phyloP scores from a whole-genome alignment of 2,888 invertebrate species.

The Pandemis heparana region DNA sequence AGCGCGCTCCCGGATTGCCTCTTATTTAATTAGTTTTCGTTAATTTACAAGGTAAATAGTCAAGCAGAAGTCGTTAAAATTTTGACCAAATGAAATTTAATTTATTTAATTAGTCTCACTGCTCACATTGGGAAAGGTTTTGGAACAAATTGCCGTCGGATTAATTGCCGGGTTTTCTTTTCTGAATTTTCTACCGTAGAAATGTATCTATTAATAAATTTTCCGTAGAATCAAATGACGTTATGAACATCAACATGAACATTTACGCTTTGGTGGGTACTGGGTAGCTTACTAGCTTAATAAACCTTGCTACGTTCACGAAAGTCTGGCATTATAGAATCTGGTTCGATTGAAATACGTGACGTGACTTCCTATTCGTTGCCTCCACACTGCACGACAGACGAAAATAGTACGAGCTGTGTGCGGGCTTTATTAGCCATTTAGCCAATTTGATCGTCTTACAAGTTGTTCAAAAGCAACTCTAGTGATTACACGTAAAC shows the following conservation, averaged over 20 bases:
- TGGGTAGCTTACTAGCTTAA: background rate
- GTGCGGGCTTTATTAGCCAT: conserved; percentile 60
- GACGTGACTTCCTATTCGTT: conserved; percentile 63
- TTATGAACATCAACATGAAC: background rate
- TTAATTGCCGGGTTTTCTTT: conserved; percentile 10
- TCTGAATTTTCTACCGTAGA: conserved; percentile 4
- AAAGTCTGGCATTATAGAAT: conserved; percentile 50
- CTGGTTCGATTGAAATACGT: conserved; percentile 78
- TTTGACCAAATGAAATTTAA: conserved; percentile 31
- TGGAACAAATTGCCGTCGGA: conserved; percentile 7
- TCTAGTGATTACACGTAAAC: background rate
- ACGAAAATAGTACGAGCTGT: conserved; percentile 54
- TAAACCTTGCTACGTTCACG: conserved; percentile 18
- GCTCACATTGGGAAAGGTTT: conserved; percentile 25
- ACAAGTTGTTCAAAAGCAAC: conserved; percentile 45
- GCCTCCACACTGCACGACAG: conserved; percentile 43
- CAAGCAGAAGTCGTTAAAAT: conserved; percentile 49
- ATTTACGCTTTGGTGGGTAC: background rate
- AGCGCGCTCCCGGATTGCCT: conserved; percentile 40
- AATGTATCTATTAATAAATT: background rate
- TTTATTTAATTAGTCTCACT: conserved; percentile 36
- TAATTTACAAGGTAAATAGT: conserved; percentile 57
- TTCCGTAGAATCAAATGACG: background rate
- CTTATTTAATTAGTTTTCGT: conserved; percentile 60
- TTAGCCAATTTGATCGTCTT: conserved; percentile 53